Evolutionary conservation across 2,797 vertebrate species (phyloP).

Genomic region (Tauraco hartlaubi): DNA sequence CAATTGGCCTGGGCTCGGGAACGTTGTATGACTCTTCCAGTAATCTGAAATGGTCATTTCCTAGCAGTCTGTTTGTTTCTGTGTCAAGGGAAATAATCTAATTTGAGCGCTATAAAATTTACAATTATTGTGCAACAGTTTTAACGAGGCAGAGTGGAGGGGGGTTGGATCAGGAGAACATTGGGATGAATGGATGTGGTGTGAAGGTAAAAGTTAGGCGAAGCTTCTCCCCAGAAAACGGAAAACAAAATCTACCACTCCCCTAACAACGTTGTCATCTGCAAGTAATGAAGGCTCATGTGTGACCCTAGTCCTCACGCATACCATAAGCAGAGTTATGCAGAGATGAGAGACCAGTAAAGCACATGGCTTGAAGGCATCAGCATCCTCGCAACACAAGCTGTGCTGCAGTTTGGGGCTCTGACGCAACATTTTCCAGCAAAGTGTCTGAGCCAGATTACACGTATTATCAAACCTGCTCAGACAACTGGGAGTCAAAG

Average conservation of each 20-base stretch:
- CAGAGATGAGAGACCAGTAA: neutral
- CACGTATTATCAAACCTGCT: neutral
- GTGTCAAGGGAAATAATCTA: slow-evolving; percentile 67
- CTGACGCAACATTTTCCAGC: neutral
- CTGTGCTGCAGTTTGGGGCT: neutral
- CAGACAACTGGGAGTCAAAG: neutral
- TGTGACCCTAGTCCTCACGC: neutral
- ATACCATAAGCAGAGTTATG: neutral
- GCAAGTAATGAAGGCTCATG: neutral
- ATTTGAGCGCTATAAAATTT: slow-evolving; percentile 44
- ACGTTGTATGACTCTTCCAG: slow-evolving; percentile 32
- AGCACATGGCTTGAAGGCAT: neutral
- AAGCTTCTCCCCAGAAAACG: neutral
- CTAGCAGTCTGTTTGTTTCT: slow-evolving; percentile 68
- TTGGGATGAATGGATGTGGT: neutral
- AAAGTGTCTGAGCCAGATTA: neutral
- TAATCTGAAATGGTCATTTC: slow-evolving; percentile 69
- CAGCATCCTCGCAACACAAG: neutral
- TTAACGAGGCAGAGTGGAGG: neutral
- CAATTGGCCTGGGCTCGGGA: slow-evolving; percentile 11
- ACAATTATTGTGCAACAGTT: slow-evolving; percentile 58
- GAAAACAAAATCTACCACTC: neutral
- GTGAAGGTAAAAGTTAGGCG: slow-evolving; percentile 49
- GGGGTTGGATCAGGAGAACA: neutral
- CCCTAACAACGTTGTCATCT: neutral